Evolutionary conservation across 1,140 invertebrate species (phyloP).

Genomic region (Lepidotrigona ventralis): DNA sequence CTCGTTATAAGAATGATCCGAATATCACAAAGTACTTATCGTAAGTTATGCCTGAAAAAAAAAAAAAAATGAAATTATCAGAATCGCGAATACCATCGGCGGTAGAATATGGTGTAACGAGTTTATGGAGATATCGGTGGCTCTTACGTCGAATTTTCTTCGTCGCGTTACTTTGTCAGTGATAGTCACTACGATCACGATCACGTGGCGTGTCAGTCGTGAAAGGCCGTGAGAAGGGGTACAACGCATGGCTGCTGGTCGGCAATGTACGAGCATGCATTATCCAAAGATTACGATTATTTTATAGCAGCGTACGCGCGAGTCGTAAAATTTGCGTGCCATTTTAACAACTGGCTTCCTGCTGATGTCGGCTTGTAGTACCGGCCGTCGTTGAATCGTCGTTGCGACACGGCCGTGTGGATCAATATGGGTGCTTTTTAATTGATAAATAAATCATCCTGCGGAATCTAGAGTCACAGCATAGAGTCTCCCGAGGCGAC

Average conservation of each 20-base stretch:
- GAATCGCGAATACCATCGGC: conserved; percentile 9
- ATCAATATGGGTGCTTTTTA: conserved; percentile 54
- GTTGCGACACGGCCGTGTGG: conserved; percentile 31
- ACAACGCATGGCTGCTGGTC: conserved; percentile 57
- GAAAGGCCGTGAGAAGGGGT: conserved; percentile 16
- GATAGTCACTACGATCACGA: conserved; percentile 38
- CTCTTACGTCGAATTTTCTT: conserved; percentile 56
- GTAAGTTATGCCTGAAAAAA: rapidly evolving
- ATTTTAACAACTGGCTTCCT: conserved; percentile 69
- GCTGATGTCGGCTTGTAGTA: conserved; percentile 48
- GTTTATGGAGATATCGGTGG: conserved; percentile 52
- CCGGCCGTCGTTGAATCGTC: conserved; percentile 34
- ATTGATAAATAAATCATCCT: conserved; percentile 63
- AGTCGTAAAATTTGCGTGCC: conserved; percentile 67
- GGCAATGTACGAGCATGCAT: conserved; percentile 64
- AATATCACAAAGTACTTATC: background rate
- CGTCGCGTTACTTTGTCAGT: conserved; percentile 57
- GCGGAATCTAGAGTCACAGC: conserved; percentile 1
- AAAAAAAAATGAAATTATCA: conserved; percentile 6
- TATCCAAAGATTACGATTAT: conserved; percentile 68
- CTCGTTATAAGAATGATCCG: background rate
- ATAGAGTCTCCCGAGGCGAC: conserved; percentile 49
- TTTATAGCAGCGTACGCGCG: conserved; percentile 64
- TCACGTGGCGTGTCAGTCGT: background rate
- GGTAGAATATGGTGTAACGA: conserved; percentile 40